Conservation (phyloP, 1,140 invertebrate species). For the Portunus trituberculatus region DNA sequence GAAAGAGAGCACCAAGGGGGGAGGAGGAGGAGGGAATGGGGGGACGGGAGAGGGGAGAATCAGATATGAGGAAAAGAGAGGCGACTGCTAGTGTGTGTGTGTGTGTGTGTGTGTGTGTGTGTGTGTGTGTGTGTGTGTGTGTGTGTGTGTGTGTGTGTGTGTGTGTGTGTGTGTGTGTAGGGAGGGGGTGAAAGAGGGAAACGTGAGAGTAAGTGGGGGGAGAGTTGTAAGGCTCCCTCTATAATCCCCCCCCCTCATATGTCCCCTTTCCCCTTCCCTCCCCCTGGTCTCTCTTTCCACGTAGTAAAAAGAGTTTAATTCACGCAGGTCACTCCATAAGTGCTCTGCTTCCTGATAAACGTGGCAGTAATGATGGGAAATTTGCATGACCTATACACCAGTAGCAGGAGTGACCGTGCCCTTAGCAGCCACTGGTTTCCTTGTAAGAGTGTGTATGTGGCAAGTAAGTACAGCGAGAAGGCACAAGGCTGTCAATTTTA, state of each 20-base stretch:
- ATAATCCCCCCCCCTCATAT: no score
- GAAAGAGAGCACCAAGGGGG: background rate
- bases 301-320: background rate
- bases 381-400: background rate
- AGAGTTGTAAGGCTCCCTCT: background rate
- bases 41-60: no score
- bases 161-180: background rate
- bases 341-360: background rate
- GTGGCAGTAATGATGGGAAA: background rate
- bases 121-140: no score
- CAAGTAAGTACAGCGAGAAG: background rate
- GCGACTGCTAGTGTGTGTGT: no score
- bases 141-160: background rate
- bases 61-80: no score
- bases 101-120: no score
- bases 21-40: background rate
- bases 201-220: background rate
- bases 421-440: no score
- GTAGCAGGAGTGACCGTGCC: background rate
- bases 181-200: background rate
- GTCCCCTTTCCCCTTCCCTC: no score
- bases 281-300: background rate
- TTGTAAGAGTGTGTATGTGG: no score
- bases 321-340: background rate
- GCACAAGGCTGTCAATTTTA: background rate